phyloP scores from a whole-genome alignment of 2,113 vertebrate species.

The Xerus inauris region DNA sequence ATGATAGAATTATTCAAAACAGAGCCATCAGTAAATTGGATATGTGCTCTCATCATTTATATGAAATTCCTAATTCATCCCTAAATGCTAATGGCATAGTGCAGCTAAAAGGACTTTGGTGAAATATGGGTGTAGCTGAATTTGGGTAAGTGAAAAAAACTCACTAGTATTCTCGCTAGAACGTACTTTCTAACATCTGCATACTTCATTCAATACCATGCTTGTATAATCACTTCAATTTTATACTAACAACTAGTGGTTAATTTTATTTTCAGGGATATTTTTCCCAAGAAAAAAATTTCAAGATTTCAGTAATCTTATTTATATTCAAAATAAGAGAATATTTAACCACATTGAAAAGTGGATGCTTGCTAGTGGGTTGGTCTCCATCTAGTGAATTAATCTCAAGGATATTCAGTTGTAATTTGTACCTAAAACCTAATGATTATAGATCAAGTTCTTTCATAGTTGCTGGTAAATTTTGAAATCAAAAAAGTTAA shows the following conservation, averaged over 20 bases:
- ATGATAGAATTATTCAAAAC: background rate
- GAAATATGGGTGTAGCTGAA: background rate
- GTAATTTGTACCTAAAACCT: background rate
- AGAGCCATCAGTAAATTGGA: background rate
- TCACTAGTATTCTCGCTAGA: background rate
- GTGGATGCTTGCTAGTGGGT: background rate
- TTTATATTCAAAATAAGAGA: background rate
- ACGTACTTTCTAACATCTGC: background rate
- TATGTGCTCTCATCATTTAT: background rate
- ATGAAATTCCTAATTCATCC: background rate
- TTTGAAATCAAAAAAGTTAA: background rate
- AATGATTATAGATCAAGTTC: background rate
- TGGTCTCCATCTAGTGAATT: background rate
- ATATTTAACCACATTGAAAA: background rate
- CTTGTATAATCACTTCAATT: background rate
- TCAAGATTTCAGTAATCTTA: background rate
- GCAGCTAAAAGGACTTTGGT: background rate
- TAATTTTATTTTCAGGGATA: conserved; percentile 20
- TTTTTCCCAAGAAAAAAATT: conserved; percentile 20
- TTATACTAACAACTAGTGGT: background rate
- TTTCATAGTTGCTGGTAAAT: background rate
- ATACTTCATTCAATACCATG: background rate
- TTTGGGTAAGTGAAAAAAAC: background rate
- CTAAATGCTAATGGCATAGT: background rate
- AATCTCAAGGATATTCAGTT: background rate